phyloP scores from a whole-genome alignment of 2,113 vertebrate genomes.

The Camelus dromedarius region DNA sequence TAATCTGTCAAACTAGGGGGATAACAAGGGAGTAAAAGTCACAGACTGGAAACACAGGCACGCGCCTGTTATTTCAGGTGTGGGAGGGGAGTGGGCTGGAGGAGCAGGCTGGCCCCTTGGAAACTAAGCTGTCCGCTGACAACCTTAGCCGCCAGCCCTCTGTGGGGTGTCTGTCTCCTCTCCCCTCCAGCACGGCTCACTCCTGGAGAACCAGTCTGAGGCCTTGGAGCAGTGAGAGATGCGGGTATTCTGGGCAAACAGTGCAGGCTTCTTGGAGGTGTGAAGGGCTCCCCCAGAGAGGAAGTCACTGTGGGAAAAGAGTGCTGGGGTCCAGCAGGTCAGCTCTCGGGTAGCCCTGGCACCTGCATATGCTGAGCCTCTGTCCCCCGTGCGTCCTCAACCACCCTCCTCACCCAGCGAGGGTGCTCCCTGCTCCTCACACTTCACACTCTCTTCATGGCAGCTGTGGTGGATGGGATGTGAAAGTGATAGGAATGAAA shows the following conservation, averaged over 20 bases:
- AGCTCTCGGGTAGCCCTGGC: not conserved
- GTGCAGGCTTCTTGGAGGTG: rapidly evolving
- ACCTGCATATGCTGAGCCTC: not conserved
- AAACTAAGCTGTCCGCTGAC: not conserved
- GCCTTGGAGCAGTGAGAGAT: not conserved
- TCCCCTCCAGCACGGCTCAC: not conserved
- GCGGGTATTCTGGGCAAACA: not conserved
- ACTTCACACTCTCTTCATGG: not conserved
- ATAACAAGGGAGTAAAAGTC: slow-evolving; percentile 42
- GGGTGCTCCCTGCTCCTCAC: not conserved
- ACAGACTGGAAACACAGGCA: not conserved
- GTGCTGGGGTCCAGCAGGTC: not conserved
- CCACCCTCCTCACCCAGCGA: rapidly evolving
- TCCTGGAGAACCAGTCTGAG: not conserved
- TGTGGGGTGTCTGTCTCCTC: not conserved
- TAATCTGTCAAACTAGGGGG: slow-evolving; percentile 27
- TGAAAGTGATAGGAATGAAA: not conserved
- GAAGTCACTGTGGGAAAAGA: not conserved
- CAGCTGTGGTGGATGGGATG: not conserved
- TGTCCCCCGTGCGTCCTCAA: not conserved
- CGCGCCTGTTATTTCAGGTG: slow-evolving; percentile 46
- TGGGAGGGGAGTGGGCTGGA: not conserved
- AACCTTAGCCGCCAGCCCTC: not conserved
- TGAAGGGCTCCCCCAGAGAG: not conserved
- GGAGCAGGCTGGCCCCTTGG: too few relatives aligned